Base-by-base conservation (phyloP, 2,888 invertebrate species). In the Euspilapteryx auroguttella region DNA sequence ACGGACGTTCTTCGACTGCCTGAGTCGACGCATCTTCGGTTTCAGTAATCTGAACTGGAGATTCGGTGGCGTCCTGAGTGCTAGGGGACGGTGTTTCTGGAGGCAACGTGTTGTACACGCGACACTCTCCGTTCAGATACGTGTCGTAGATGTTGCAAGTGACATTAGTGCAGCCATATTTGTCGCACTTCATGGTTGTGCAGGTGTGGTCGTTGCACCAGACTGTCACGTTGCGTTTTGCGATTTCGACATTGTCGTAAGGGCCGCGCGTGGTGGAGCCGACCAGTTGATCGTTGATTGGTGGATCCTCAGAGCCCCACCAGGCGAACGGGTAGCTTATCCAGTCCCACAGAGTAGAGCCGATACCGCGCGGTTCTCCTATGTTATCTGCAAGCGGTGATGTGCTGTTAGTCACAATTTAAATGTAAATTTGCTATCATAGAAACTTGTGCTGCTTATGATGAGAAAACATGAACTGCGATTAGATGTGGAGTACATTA, bases 161-260 rank as follows among this genome's bases (percentile, higher is more conserved):
- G 22, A 56, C 43, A 31, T 69, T 71, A 7, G 39, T 49, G 39
- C 77, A 77, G 4, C 56, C 55, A 10, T 39, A 41, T 31, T 44
- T 54, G 32, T 63, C 54, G 37, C 77, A 75, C 36, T 55, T 64
- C 55, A 59, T 59, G 4, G 66, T 75, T 2, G 63, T 76, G 36
- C 77, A 77, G 3, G 58, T 75, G 44, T 77, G 76, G 22, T 75
- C 73, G 42, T 69, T 63, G 40, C 77, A 77, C 62, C 56, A 64
- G 8, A 75, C 55, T 2, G 66, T 64, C 2, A 73, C 55, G 36
- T 66, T 71, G 21, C 50, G 56, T 27, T 46, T 58, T 4, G 47
- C 52, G 14, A 69, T 47, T 33, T 59, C 55, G 32, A 58, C 45
- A 32, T 45, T 44, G 21, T 55, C 52, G 25, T 46, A 44, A 8